Percentiles rank a stretch among this genome's conserved stretches.
Conservation (phyloP, 2,888 invertebrate species). For the Panzeria rudis region DNA sequence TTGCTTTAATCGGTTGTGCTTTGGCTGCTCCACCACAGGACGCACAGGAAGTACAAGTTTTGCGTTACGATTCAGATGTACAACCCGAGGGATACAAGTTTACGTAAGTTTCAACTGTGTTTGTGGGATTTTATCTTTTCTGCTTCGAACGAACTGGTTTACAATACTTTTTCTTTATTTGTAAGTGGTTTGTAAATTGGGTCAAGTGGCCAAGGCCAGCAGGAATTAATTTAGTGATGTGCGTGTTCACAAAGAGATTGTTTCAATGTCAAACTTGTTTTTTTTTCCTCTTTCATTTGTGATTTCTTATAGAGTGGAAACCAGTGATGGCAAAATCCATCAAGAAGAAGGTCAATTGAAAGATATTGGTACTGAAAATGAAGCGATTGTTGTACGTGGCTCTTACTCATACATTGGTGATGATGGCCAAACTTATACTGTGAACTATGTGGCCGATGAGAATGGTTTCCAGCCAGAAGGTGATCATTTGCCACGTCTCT, state of each 20-base stretch:
- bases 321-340: conserved; percentile 87
- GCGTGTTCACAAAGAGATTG: conserved; percentile 31
- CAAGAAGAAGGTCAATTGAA: conserved; percentile 86
- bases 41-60: conserved; percentile 85
- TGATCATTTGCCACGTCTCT: conserved; percentile 81
- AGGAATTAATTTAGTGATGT: conserved; percentile 25
- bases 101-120: conserved; percentile 76
- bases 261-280: conserved; percentile 63
- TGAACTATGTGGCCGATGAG: conserved; percentile 82
- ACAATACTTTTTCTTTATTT: conserved; percentile 13
- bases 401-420: conserved; percentile 86
- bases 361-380: conserved; percentile 87
- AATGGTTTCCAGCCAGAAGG: conserved; percentile 83
- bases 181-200: conserved; percentile 62
- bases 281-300: conserved; percentile 4
- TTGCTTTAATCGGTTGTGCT: conserved; percentile 77
- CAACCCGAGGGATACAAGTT: conserved; percentile 82
- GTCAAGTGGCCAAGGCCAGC: conserved; percentile 72
- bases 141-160: conserved; percentile 29
- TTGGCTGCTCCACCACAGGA: conserved; percentile 79
- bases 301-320: conserved; percentile 85
- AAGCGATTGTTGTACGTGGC: conserved; percentile 86
- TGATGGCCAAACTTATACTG: conserved; percentile 86
- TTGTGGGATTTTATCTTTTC: neutral
- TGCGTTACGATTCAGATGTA: conserved; percentile 86